Conservation (phyloP, 1,140 invertebrate genomes). For the Sarcophaga bullata region DNA sequence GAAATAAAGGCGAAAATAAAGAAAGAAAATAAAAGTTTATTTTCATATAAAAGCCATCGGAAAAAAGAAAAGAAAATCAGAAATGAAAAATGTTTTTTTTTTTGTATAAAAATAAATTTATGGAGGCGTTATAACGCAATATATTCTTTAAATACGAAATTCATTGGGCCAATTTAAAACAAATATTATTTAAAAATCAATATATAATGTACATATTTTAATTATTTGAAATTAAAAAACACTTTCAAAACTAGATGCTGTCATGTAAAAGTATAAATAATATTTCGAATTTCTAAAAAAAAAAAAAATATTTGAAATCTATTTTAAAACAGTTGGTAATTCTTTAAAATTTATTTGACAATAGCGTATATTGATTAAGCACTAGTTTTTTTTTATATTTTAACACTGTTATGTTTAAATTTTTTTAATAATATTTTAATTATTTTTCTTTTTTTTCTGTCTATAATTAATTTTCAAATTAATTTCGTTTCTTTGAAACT, state of each 20-base stretch:
- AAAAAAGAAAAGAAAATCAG: conserved; percentile 14
- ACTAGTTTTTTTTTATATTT: not conserved
- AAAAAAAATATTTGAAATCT: not conserved
- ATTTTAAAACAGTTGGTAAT: not conserved
- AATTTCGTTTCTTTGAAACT: not conserved
- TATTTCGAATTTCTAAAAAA: not conserved
- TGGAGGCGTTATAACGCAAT: conserved; percentile 40
- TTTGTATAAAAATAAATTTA: conserved; percentile 36
- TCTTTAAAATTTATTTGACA: conserved; percentile 3
- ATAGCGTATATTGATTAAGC: not conserved
- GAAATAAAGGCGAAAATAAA: conserved; percentile 11
- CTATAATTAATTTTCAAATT: not conserved
- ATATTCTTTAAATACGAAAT: conserved; percentile 8
- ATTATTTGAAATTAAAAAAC: not conserved
- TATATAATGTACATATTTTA: not conserved
- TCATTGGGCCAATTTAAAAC: conserved; percentile 1
- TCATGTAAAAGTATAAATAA: not conserved
- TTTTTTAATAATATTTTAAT: conserved; percentile 11
- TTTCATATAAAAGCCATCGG: not conserved
- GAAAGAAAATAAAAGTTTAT: conserved; percentile 33
- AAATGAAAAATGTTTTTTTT: not conserved
- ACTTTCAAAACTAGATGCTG: not conserved
- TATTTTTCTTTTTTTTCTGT: conserved; percentile 1
- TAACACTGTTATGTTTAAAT: too few relatives aligned
- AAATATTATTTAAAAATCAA: not conserved